Conservation (phyloP, 2,113 vertebrate genomes). For the Rhinoptilus africanus region DNA sequence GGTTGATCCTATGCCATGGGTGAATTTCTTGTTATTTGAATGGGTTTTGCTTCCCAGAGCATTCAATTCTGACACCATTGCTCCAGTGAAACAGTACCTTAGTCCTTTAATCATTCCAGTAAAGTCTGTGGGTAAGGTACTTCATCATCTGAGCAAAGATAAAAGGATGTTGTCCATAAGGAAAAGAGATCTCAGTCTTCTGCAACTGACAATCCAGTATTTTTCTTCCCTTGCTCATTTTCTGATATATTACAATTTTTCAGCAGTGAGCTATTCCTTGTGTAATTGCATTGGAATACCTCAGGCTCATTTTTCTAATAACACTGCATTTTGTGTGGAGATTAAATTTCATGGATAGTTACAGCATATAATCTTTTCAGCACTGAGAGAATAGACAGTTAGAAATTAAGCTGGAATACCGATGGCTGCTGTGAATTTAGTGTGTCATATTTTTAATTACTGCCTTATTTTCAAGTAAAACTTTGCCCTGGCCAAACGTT, state of each 20-base stretch:
- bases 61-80: not conserved
- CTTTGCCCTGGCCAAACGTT: not conserved
- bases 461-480: not conserved
- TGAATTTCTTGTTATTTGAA: not conserved
- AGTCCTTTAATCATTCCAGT: not conserved
- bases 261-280: not conserved
- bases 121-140: not conserved
- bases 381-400: not conserved
- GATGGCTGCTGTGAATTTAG: not conserved
- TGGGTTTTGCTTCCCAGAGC: not conserved
- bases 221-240: not conserved
- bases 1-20: not conserved
- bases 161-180: not conserved
- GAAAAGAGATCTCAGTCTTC: not conserved
- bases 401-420: not conserved
- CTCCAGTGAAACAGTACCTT: not conserved
- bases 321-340: not conserved
- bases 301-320: conserved; percentile 1
- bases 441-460: not conserved
- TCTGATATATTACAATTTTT: not conserved
- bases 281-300: not conserved
- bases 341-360: not conserved
- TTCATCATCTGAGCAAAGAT: not conserved
- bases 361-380: not conserved
- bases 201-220: not conserved